Percentiles rank a stretch among this genome's conserved stretches.
These are phyloP conservation scores for Dastarcus helophoroides DNA, from an alignment of 2,888 invertebrate species.

Conservation along the genomic window DNA sequence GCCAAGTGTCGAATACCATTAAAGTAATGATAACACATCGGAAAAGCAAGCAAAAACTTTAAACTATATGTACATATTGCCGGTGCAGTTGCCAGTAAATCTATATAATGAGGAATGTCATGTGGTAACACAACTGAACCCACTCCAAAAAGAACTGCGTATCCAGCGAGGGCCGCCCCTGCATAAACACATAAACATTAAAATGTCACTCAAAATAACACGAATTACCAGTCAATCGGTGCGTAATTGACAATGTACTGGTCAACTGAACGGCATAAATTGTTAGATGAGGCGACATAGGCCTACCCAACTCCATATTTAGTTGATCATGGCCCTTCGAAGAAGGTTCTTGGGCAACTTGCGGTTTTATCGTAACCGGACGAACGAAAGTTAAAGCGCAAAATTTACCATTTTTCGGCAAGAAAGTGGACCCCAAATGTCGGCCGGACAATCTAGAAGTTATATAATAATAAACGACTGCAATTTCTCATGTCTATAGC, in stretches of 20 bases:
- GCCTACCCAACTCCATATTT: slow-evolving; percentile 63
- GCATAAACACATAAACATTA: slow-evolving; percentile 8
- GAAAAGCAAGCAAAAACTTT: slow-evolving; percentile 68
- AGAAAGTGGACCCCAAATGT: no score
- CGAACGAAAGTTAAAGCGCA: no score
- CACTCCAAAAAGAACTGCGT: slow-evolving; percentile 46
- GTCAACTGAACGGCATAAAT: slow-evolving; percentile 76
- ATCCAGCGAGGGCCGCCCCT: slow-evolving; percentile 50
- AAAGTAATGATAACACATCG: slow-evolving; percentile 70
- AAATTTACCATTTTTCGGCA: no score
- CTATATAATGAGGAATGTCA: slow-evolving; percentile 49
- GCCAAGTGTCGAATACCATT: slow-evolving; percentile 87
- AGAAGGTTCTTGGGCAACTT: slow-evolving; percentile 6
- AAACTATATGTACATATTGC: slow-evolving; percentile 28
- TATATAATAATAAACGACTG: no score
- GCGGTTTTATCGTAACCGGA: slow-evolving; percentile 7
- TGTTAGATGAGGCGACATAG: slow-evolving; percentile 75
- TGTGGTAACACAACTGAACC: slow-evolving; percentile 50
- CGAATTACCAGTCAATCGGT: slow-evolving; percentile 57
- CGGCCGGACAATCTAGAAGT: no score
- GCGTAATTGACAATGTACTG: slow-evolving; percentile 68
- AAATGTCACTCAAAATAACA: no score
- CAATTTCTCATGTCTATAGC: no score
- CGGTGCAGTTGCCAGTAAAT: slow-evolving; percentile 48
- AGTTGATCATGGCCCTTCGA: slow-evolving; percentile 44